phyloP scores from a whole-genome alignment of 2,797 vertebrate genomes.

The Coracias cyanogaster region DNA sequence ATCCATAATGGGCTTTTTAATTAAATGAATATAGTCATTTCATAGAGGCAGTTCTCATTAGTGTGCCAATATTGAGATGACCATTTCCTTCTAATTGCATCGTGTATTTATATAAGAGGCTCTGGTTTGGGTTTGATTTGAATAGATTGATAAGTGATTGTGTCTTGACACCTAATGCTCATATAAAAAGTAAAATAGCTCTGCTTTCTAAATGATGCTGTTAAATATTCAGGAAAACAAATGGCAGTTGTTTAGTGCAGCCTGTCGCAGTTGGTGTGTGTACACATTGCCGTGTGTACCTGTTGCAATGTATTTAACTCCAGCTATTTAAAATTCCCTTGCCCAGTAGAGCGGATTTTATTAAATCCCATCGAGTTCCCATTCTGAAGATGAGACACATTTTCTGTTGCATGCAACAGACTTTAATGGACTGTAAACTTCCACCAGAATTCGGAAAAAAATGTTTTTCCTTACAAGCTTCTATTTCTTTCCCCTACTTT shows the following conservation, averaged over 20 bases:
- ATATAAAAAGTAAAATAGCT: background rate
- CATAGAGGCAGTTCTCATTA: constrained; percentile 79
- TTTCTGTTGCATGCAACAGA: background rate
- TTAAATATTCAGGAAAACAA: background rate
- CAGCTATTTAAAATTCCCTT: background rate
- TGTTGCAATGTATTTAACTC: background rate
- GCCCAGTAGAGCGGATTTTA: background rate
- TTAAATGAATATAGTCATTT: constrained; percentile 81
- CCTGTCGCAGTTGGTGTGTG: background rate
- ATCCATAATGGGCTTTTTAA: constrained; percentile 79
- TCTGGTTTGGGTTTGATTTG: constrained; percentile 73
- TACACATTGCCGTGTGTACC: background rate
- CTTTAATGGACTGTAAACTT: background rate
- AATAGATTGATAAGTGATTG: constrained; percentile 66
- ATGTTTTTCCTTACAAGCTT: constrained; percentile 4
- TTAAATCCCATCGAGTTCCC: background rate
- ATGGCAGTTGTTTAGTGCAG: background rate
- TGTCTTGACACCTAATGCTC: constrained; percentile 29
- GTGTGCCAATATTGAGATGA: constrained; percentile 69
- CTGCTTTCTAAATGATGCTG: constrained; percentile 5
- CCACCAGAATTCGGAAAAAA: background rate
- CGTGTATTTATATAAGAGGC: constrained; percentile 54
- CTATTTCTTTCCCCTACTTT: background rate
- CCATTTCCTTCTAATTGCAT: constrained; percentile 76
- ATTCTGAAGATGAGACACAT: background rate